Base-by-base conservation (phyloP, 2,888 invertebrate species). In the Metallyticus violacea region DNA sequence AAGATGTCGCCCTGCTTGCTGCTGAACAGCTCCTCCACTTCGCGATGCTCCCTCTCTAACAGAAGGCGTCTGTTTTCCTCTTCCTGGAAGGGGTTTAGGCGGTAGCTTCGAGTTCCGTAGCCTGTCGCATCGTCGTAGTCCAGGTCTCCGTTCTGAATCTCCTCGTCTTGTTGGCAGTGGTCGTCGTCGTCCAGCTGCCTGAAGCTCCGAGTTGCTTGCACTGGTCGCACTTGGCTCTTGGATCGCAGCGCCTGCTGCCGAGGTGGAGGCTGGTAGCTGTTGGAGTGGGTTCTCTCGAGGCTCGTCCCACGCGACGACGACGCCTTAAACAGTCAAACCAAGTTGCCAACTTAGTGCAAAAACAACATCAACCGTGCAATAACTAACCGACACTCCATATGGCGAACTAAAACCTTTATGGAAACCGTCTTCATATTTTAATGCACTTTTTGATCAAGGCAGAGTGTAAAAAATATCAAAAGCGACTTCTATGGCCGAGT, bases 201-300 rank as follows among this genome's bases (percentile, higher is more conserved):
- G 40, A 83, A 83, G 29, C 77, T 83, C 1, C 83, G 28, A 5
- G 28, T 77, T 6, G 28, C 26, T 7, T 83, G 77, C 4, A 76
- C 77, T 29, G 77, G 28, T 2, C 88, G 77, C 22, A 85, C 87
- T 30, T 87, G 87, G 40, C 88, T 88, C 83, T 84, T 87, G 6
- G 88, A 87, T 30, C 88, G 80, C 22, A 85, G 77, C 26, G 85
- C 86, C 76, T 30, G 79, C 83, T 79, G 85, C 86, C 85, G 29
- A 40, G 82, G 77, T 77, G 83, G 15, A 62, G 76, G 25, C 26
- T 83, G 83, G 7, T 85, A 86, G 77, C 25, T 83, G n/a, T 83
- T 87, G 26, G 85, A 76, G 27, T 85, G 77, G 5, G 81, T 86
- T 27, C 88, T 81, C 26, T 88, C 88, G 15, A 86, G 77, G 76